These are phyloP conservation scores for Trachelus iudaicus DNA, from an alignment of 2,888 invertebrate genomes.

Conservation along the genomic window DNA sequence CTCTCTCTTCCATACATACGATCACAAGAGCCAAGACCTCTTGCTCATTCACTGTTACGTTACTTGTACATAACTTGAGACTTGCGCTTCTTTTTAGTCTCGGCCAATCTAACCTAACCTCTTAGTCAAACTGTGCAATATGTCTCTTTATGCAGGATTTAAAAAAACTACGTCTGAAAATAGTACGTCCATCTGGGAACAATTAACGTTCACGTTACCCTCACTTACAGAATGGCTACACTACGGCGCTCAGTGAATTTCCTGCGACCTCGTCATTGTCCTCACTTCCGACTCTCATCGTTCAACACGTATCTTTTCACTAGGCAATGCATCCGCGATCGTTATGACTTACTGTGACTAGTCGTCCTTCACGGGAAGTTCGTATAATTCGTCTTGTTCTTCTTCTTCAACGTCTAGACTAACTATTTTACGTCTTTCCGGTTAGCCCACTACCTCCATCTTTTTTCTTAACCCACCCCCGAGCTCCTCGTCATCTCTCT, in stretches of 20 bases:
- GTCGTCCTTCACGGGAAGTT: background rate
- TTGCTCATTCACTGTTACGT: background rate
- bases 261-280: background rate
- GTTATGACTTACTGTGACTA: background rate
- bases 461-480: constrained; percentile 8
- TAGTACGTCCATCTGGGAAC: background rate
- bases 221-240: background rate
- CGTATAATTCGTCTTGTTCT: background rate
- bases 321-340: too few relatives aligned
- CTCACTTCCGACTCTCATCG: background rate
- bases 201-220: background rate
- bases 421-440: background rate
- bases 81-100: background rate
- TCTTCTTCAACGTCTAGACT: background rate
- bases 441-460: background rate
- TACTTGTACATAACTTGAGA: background rate
- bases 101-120: background rate
- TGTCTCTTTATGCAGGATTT: background rate
- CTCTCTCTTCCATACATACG: background rate
- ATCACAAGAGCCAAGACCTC: background rate
- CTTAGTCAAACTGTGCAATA: background rate
- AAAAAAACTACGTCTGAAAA: background rate
- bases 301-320: background rate
- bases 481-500: background rate
- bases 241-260: background rate